phyloP scores from a whole-genome alignment of 2,888 invertebrate species.

The Cheilosia grossa region DNA sequence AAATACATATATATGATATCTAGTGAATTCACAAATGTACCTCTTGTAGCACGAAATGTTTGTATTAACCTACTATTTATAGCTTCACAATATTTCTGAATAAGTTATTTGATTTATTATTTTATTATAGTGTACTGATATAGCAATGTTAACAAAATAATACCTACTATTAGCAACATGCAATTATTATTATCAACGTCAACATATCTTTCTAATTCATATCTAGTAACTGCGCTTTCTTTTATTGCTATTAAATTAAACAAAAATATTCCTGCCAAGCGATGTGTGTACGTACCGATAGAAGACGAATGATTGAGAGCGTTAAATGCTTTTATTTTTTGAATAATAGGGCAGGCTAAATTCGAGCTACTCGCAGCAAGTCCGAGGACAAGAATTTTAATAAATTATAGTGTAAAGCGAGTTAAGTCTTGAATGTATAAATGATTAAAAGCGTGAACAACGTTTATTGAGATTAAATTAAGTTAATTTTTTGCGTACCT shows the following conservation, averaged over 20 bases:
- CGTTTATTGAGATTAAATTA: too few species aligned
- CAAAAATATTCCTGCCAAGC: background rate
- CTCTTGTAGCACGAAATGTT: conserved; percentile 36
- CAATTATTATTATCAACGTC: conserved; percentile 17
- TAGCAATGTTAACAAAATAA: background rate
- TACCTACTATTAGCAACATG: background rate
- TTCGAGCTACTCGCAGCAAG: too few species aligned
- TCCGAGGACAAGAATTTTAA: too few species aligned
- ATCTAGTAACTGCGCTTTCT: conserved; percentile 20
- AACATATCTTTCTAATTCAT: conserved; percentile 59
- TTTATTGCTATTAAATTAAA: conserved; percentile 1
- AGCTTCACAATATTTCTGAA: conserved; percentile 9
- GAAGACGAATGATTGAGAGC: too few species aligned
- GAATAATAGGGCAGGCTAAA: too few species aligned
- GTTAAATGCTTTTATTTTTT: too few species aligned
- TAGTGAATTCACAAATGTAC: conserved; percentile 58
- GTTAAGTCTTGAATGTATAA: too few species aligned
- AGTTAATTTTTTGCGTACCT: too few species aligned
- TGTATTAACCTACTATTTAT: conserved; percentile 7
- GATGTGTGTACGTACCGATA: too few species aligned
- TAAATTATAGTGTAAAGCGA: too few species aligned
- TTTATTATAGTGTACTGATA: conserved; percentile 1
- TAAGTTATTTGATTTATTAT: background rate
- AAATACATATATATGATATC: conserved; percentile 1
- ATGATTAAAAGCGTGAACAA: too few species aligned